A percentile compares a stretch with the other conserved stretches of the same genome.
phyloP scores from a whole-genome alignment of 2,888 invertebrate genomes.

The Hartigia nigra region DNA sequence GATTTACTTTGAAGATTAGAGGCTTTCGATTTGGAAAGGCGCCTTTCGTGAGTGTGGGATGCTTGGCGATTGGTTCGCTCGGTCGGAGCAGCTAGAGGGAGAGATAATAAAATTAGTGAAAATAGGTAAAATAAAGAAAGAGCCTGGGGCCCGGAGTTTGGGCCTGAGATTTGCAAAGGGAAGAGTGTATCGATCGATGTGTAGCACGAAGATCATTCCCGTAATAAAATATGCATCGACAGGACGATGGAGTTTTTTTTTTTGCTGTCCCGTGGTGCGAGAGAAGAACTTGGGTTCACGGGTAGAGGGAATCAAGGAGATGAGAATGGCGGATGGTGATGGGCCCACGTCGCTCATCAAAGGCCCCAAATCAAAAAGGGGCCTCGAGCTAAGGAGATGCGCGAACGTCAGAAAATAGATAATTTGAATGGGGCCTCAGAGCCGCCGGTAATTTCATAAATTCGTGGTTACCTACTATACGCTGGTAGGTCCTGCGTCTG shows the following conservation, averaged over 20 bases:
- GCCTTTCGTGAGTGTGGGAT: neutral
- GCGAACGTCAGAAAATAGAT: slow-evolving; percentile 33
- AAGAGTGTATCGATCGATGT: slow-evolving; percentile 17
- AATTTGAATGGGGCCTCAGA: slow-evolving; percentile 34
- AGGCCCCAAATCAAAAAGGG: slow-evolving; percentile 11
- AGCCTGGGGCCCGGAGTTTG: neutral
- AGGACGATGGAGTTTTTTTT: neutral
- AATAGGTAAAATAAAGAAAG: neutral
- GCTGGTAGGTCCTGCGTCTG: neutral
- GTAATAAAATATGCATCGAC: slow-evolving; percentile 42
- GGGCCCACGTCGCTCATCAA: neutral
- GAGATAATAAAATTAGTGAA: neutral
- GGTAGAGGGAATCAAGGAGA: neutral
- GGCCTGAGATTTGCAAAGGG: neutral
- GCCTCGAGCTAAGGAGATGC: slow-evolving; percentile 28
- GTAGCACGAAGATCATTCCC: slow-evolving; percentile 23
- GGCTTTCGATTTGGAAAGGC: slow-evolving; percentile 34
- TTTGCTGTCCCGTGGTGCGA: neutral
- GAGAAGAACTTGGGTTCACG: neutral
- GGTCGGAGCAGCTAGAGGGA: neutral
- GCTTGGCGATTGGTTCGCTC: neutral
- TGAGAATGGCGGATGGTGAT: neutral
- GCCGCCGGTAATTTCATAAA: slow-evolving; percentile 42
- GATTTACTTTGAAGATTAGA: slow-evolving; percentile 59
- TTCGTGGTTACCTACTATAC: slow-evolving; percentile 22